Base-by-base conservation (phyloP, 2,888 invertebrate genomes). In the Apamea sordens region DNA sequence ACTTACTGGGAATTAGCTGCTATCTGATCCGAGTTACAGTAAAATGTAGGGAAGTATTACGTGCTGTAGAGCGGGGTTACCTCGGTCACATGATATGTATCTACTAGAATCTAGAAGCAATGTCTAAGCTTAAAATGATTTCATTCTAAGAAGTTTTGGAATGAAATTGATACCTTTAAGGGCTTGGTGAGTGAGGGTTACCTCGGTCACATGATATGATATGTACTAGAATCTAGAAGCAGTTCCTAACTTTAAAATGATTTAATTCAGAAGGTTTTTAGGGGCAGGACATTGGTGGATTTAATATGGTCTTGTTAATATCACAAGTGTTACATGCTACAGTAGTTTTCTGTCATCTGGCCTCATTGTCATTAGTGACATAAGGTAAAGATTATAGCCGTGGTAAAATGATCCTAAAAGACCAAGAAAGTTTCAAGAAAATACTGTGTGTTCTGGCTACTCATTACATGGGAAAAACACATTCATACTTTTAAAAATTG, bases 1-100 rank as follows among this genome's bases (percentile, higher is more conserved):
- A 89, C 90, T 93, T 92, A 89, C 90, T 90, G 84, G 90, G 82
- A 86, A 86, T 86, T 81, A 87, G 86, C 74, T 2, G 81, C 50
- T 86, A 87, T 86, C 86, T 86, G 85, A 81, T 85, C 74, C 47
- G 63, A 18, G 68, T 61, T 77, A 76, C 73, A 56, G 73, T 84
- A 84, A 79, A 84, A 79, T 36, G 67, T 44, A 36, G 41, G 36
- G 53, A 87, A 67, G 67, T 72, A 86, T 84, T 79, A 74, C 73
- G 76, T 84, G 64, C 47, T 32, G 47, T 61, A n/a, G 24, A 63
- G 50, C 8, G 21, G 32, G 41, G 47, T 47, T 69, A 53, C 70
- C 28, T 67, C 32, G 50, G 15, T 32, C 1, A 13, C 15, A 41
- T 56, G 13, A 50, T 47, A 44, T 64, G 6, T 44, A 28, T 24